Evolutionary conservation across 2,113 vertebrate species (phyloP).

Genomic region (Catharus bicknelli): DNA sequence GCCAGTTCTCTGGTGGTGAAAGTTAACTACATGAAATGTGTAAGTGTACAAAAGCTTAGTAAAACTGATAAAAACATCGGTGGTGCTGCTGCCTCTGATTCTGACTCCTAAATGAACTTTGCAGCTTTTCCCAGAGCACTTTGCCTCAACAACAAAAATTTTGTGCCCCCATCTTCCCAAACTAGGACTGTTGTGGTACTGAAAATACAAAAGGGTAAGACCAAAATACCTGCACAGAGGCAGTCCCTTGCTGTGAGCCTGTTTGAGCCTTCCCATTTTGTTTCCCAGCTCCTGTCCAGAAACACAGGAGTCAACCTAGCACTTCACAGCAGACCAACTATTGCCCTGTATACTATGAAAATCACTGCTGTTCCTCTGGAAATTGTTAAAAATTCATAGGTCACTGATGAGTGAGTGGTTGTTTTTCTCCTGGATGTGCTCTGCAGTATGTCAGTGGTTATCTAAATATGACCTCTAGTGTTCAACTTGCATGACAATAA

Average conservation of each 20-base stretch:
- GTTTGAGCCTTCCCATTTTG: not conserved
- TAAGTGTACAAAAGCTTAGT: not conserved
- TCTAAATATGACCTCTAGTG: conserved; percentile 74
- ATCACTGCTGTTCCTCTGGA: not conserved
- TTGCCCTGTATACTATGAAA: not conserved
- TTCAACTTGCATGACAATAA: conserved; percentile 51
- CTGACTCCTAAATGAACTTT: not conserved
- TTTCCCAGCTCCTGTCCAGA: not conserved
- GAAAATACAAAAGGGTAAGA: not conserved
- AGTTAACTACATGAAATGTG: not conserved
- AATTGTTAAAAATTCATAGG: not conserved
- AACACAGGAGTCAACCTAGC: not conserved
- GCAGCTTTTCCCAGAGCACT: not conserved
- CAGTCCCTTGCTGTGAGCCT: not conserved
- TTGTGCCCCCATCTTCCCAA: not conserved
- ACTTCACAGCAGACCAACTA: not conserved
- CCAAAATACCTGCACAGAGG: not conserved
- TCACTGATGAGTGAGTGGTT: not conserved
- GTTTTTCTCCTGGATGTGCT: not conserved
- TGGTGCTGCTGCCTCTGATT: not conserved
- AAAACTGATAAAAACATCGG: not conserved
- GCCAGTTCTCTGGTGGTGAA: not conserved
- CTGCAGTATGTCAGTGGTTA: conserved; percentile 41
- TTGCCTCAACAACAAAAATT: not conserved
- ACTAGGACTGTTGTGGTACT: not conserved